phyloP scores from a whole-genome alignment of 2,888 invertebrate genomes.

The Mesorhabditis spiculigera region DNA sequence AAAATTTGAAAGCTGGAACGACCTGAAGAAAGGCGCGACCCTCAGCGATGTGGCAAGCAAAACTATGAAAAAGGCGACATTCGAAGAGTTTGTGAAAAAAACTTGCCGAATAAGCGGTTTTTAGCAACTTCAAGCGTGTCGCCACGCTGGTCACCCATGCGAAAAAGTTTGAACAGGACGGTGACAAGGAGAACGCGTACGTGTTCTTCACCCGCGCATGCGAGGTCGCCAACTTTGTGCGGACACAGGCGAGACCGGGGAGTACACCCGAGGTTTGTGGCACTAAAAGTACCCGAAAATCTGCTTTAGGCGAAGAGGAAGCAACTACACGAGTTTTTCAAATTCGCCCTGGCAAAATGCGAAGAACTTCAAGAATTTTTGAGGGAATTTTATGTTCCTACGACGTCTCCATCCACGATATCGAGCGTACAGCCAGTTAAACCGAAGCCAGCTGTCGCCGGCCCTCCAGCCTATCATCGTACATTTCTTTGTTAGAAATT shows the following conservation, averaged over 20 bases:
- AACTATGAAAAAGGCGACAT: too few relatives aligned
- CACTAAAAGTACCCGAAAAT: not conserved
- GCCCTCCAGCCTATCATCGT: not conserved
- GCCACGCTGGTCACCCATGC: too few relatives aligned
- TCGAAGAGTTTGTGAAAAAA: too few relatives aligned
- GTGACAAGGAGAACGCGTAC: not conserved
- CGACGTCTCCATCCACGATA: not conserved
- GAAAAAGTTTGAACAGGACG: not conserved
- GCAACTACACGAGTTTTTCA: not conserved
- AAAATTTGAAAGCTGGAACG: too few relatives aligned
- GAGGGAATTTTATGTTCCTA: not conserved
- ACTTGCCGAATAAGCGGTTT: too few relatives aligned
- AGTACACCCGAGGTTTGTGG: not conserved
- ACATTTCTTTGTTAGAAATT: constrained; percentile 4
- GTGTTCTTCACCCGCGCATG: not conserved
- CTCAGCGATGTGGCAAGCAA: too few relatives aligned
- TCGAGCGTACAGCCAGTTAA: not conserved
- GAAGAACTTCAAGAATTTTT: not conserved
- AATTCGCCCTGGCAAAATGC: not conserved
- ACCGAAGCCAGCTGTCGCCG: not conserved
- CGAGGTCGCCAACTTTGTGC: not conserved
- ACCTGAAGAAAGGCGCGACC: too few relatives aligned
- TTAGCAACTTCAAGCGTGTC: too few relatives aligned
- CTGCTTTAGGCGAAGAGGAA: not conserved
- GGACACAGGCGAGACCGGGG: not conserved